Conservation (phyloP, 2,888 invertebrate species). For the Pedicia rivosa region DNA sequence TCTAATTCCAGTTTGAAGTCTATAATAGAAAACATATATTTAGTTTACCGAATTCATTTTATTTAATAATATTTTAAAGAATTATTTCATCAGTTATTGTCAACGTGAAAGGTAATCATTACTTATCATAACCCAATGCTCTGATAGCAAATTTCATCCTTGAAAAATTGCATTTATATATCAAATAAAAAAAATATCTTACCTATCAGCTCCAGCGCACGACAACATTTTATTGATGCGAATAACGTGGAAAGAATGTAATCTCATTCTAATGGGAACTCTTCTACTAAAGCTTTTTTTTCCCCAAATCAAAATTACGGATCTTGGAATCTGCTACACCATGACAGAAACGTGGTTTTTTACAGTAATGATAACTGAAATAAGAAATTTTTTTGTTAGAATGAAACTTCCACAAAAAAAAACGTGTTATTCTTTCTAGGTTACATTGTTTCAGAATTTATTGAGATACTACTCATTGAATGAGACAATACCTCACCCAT, state of each 20-base stretch:
- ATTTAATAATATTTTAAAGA: neutral
- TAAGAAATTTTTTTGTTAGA: too few relatives aligned
- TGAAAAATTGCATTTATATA: slow-evolving; percentile 1
- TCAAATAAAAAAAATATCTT: slow-evolving; percentile 18
- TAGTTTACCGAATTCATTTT: neutral
- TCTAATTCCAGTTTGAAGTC: slow-evolving; percentile 99
- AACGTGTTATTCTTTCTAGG: neutral
- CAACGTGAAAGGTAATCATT: slow-evolving; percentile 18
- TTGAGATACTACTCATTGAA: neutral
- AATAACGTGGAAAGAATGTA: slow-evolving; percentile 99
- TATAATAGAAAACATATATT: slow-evolving; percentile 24
- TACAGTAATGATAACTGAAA: slow-evolving; percentile 96
- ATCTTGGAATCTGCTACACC: slow-evolving; percentile 99
- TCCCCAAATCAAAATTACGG: slow-evolving; percentile 97
- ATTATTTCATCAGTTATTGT: slow-evolving; percentile 9
- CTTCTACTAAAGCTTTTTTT: slow-evolving; percentile 92
- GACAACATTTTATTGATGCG: slow-evolving; percentile 99
- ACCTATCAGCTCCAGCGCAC: slow-evolving; percentile 99
- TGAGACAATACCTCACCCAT: slow-evolving; percentile 8
- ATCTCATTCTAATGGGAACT: slow-evolving; percentile 95
- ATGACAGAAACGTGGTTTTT: slow-evolving; percentile 98
- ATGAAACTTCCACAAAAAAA: too few relatives aligned
- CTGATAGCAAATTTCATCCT: slow-evolving; percentile 18
- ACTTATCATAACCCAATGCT: slow-evolving; percentile 25
- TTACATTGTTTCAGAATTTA: neutral